Percentiles rank a stretch among this genome's conserved stretches.
Conservation (phyloP, 2,888 invertebrate genomes). For the Polyploca ridens region DNA sequence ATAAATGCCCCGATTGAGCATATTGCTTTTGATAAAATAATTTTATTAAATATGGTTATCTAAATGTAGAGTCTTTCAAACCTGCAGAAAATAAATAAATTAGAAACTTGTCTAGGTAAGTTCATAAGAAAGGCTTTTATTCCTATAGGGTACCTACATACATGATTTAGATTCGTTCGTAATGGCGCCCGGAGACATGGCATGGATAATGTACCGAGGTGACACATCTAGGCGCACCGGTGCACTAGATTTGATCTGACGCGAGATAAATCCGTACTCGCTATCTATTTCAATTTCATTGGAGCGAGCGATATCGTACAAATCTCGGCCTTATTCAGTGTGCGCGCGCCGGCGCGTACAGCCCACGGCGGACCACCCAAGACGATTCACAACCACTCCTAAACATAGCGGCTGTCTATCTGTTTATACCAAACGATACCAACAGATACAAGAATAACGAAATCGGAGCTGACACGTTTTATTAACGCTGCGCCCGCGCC, state of each 20-base stretch:
- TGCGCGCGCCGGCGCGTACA: conserved; percentile 52
- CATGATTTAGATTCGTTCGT: conserved; percentile 34
- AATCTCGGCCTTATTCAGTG: conserved; percentile 78
- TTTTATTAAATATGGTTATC: background rate
- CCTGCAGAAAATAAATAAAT: background rate
- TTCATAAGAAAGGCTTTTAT: conserved; percentile 1
- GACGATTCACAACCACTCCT: conserved; percentile 68
- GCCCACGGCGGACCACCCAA: conserved; percentile 76
- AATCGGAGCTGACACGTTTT: conserved; percentile 60
- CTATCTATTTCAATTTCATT: conserved; percentile 80
- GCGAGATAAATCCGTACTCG: conserved; percentile 67
- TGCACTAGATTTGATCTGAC: conserved; percentile 77
- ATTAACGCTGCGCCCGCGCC: conserved; percentile 34
- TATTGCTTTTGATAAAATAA: background rate
- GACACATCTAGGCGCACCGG: conserved; percentile 72
- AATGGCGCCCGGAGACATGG: conserved; percentile 41
- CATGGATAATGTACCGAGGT: conserved; percentile 58
- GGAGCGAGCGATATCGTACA: conserved; percentile 75
- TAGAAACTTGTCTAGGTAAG: background rate
- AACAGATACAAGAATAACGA: conserved; percentile 59
- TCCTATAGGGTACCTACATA: background rate
- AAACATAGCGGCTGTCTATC: conserved; percentile 72
- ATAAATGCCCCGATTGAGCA: background rate
- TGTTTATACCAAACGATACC: conserved; percentile 65
- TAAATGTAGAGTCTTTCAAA: background rate